Percentiles rank a stretch among this genome's conserved stretches.
Evolutionary conservation across 2,888 invertebrate genomes (phyloP).

Genomic region (Drosophila multiciliata): DNA sequence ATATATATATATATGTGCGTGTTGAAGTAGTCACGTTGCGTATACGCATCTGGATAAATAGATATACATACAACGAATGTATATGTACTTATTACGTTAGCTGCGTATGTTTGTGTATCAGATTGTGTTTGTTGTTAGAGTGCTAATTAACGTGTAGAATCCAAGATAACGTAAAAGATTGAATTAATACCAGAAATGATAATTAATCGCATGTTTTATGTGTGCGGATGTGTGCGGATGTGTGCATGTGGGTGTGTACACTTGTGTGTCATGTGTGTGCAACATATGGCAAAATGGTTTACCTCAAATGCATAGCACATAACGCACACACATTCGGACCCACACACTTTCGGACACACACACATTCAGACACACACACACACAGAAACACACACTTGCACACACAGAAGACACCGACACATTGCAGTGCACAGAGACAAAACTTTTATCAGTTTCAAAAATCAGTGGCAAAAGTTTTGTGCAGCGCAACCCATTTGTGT

Average conservation of each 20-base stretch:
- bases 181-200: conserved; percentile 3
- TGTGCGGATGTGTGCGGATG: background rate
- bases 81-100: conserved; percentile 3
- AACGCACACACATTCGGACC: conserved; percentile 5
- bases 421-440: background rate
- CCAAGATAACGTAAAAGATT: conserved; percentile 14
- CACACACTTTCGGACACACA: conserved; percentile 4
- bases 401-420: conserved; percentile 8
- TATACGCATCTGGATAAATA: conserved; percentile 28
- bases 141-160: conserved; percentile 32
- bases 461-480: conserved; percentile 10
- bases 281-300: background rate
- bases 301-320: conserved; percentile 6
- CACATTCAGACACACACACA: background rate
- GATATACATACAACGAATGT: background rate
- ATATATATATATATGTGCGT: background rate
- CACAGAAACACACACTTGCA: background rate
- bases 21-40: conserved; percentile 21
- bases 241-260: background rate
- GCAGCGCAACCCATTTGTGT: conserved; percentile 34
- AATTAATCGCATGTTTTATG: background rate
- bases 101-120: conserved; percentile 15
- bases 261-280: background rate
- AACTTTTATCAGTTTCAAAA: conserved; percentile 9
- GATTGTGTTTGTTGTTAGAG: conserved; percentile 17